Evolutionary conservation across 2,113 vertebrate species (phyloP).

Genomic region (Mobula birostris): DNA sequence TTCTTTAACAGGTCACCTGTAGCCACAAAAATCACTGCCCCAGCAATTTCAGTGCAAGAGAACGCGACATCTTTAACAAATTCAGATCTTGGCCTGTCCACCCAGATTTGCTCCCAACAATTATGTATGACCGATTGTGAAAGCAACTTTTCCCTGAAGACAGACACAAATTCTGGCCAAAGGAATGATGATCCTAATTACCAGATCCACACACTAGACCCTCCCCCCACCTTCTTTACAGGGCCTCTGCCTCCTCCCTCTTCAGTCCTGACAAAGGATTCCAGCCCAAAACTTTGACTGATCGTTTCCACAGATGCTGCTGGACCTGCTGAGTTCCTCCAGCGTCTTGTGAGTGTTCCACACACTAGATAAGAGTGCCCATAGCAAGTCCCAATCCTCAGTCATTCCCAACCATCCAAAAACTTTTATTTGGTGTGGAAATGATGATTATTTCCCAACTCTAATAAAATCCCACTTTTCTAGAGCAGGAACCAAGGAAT

Average conservation of each 20-base stretch:
- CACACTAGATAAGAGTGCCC: not conserved
- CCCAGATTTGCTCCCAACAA: not conserved
- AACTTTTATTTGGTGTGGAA: not conserved
- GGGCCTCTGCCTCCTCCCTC: too few species aligned
- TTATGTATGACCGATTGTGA: not conserved
- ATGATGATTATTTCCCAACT: not conserved
- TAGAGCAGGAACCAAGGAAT: not conserved
- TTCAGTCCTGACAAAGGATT: too few species aligned
- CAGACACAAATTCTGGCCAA: not conserved
- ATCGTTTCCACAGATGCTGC: too few species aligned
- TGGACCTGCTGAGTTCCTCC: too few species aligned
- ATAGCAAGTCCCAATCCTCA: not conserved
- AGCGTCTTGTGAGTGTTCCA: not conserved
- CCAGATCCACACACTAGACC: not conserved
- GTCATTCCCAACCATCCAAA: not conserved
- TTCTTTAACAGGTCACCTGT: accelerated
- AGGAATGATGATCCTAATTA: not conserved
- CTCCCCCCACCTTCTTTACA: too few species aligned
- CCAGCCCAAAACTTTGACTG: too few species aligned
- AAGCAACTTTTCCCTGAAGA: not conserved
- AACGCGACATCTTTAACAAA: not conserved
- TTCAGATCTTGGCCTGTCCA: not conserved
- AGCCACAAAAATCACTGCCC: not conserved
- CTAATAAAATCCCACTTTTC: not conserved
- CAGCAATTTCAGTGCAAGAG: not conserved